These are phyloP conservation scores for Pterois miles DNA, from an alignment of 2,797 vertebrate species.

Conservation along the genomic window DNA sequence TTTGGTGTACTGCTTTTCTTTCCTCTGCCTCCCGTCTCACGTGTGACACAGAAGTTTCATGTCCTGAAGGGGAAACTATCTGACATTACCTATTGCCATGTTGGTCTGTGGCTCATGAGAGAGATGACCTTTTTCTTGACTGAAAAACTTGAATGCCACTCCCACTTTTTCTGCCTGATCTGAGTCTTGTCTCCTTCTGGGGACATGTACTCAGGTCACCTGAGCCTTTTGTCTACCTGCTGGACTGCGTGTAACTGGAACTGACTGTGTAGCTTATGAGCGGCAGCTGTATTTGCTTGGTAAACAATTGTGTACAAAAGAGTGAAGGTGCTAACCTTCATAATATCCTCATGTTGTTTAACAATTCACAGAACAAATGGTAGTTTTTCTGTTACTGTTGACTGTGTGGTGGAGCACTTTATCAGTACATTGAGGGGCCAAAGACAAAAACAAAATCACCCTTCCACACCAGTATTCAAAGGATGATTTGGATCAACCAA, in stretches of 20 bases:
- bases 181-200: constrained; percentile 63
- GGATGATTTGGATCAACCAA: constrained; percentile 6
- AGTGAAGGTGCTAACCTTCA: neutral
- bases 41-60: constrained; percentile 40
- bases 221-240: constrained; percentile 69
- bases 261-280: constrained; percentile 27
- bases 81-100: constrained; percentile 61
- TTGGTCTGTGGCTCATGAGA: constrained; percentile 58
- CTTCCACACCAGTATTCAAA: neutral
- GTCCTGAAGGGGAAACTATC: constrained; percentile 50
- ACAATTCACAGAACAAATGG: constrained; percentile 19
- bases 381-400: neutral
- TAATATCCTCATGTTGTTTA: neutral
- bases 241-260: constrained; percentile 54
- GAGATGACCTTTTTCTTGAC: constrained; percentile 74
- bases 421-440: neutral
- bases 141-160: constrained; percentile 69
- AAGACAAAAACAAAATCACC: neutral
- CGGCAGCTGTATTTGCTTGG: constrained; percentile 57
- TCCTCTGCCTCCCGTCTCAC: constrained; percentile 7
- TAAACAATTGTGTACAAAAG: constrained; percentile 35
- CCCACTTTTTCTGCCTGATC: constrained; percentile 71
- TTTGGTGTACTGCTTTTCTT: neutral
- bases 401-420: neutral
- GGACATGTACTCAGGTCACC: constrained; percentile 69